These are phyloP conservation scores for Antennarius maculatus DNA, from an alignment of 2,797 vertebrate species.

Conservation along the genomic window DNA sequence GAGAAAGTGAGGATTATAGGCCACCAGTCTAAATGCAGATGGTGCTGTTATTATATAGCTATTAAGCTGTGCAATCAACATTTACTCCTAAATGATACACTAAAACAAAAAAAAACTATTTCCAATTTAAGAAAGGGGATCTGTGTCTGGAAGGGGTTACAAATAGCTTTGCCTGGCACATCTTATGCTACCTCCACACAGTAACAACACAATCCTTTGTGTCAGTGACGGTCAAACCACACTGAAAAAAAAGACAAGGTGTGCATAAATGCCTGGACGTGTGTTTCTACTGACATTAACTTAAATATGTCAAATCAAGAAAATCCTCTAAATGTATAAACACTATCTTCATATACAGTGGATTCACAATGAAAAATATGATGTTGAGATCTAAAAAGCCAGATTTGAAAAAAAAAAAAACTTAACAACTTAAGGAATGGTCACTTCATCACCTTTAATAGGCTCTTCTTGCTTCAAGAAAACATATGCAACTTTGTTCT, in stretches of 20 bases:
- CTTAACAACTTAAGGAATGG: constrained; percentile 2
- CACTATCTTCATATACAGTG: background rate
- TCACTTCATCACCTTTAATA: constrained; percentile 22
- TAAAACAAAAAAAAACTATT: background rate
- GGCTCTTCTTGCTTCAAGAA: constrained; percentile 32
- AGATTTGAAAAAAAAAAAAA: background rate
- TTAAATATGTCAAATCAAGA: background rate
- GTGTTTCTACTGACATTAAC: background rate
- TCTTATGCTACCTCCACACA: background rate
- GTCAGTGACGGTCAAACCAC: background rate
- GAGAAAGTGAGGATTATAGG: too few relatives aligned
- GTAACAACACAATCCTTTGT: constrained; percentile 10
- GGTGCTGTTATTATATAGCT: too few relatives aligned
- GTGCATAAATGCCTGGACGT: background rate
- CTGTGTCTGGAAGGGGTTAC: background rate
- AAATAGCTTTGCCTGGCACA: background rate
- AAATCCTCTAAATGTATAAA: background rate
- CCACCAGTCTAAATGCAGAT: too few relatives aligned
- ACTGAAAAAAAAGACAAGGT: background rate
- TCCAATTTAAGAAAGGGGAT: background rate
- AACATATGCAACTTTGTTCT: constrained; percentile 66
- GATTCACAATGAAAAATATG: background rate
- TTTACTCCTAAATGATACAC: too few relatives aligned
- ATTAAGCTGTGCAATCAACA: too few relatives aligned
- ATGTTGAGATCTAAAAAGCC: constrained; percentile 1